Percentiles rank a stretch among this genome's conserved stretches.
Conservation (phyloP, 1,140 invertebrate genomes). For the Oppia nitens region DNA sequence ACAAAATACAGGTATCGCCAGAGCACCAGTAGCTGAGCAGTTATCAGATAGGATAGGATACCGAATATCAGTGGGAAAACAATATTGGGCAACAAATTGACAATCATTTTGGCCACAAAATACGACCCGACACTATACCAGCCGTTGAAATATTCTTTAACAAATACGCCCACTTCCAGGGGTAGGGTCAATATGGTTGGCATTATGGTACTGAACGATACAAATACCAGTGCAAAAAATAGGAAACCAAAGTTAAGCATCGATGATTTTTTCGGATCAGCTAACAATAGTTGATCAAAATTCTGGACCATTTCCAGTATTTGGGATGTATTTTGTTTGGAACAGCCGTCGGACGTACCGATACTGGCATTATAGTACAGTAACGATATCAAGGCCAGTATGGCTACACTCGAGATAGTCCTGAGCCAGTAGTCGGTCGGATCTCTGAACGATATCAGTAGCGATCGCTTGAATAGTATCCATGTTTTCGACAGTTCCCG, state of each 20-base stretch:
- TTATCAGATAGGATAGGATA: constrained; percentile 2
- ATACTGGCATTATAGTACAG: constrained; percentile 10
- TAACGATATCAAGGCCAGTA: not conserved
- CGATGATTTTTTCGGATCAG: not conserved
- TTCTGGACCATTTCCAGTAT: not conserved
- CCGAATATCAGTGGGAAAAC: constrained; percentile 7
- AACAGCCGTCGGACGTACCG: constrained; percentile 8
- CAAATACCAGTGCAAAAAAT: constrained; percentile 15
- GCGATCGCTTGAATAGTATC: constrained; percentile 1
- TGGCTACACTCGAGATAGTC: constrained; percentile 1
- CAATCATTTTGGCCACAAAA: constrained; percentile 7
- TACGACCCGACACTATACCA: constrained; percentile 14
- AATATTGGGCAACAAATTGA: constrained; percentile 3
- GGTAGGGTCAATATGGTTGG: constrained; percentile 15
- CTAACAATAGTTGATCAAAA: not conserved
- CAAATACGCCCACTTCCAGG: constrained; percentile 13
- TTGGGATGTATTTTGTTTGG: not conserved
- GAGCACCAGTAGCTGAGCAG: not conserved
- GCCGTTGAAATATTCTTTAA: constrained; percentile 16
- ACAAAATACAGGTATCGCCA: constrained; percentile 13
- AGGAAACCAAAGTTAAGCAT: constrained; percentile 13
- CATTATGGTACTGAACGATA: constrained; percentile 11
- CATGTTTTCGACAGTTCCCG: constrained; percentile 9
- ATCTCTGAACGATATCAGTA: constrained; percentile 5
- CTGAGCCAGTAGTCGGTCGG: constrained; percentile 10